phyloP scores from a whole-genome alignment of 1,140 invertebrate genomes.

The Drosophila kepulauana region DNA sequence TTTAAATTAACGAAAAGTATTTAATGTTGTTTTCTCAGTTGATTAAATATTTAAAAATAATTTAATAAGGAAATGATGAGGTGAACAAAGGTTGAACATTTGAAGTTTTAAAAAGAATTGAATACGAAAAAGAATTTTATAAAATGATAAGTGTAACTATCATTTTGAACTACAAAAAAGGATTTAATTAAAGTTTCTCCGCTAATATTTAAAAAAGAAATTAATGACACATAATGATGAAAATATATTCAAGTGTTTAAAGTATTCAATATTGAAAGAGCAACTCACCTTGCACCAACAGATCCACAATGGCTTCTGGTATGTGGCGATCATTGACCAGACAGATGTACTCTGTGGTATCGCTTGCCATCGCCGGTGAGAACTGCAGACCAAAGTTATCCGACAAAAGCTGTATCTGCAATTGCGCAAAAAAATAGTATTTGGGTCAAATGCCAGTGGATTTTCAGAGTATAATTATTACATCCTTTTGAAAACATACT shows the following conservation, averaged over 20 bases:
- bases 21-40: neutral
- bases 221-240: no score
- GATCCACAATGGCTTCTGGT: slow-evolving; percentile 88
- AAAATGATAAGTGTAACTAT: no score
- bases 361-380: slow-evolving; percentile 87
- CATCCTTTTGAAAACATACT: neutral
- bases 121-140: no score
- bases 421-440: slow-evolving; percentile 26
- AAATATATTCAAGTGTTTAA: neutral
- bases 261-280: no score
- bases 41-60: neutral
- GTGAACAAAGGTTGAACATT: no score
- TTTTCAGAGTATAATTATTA: slow-evolving; percentile 30
- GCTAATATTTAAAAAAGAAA: no score
- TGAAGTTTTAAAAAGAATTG: no score
- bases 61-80: no score
- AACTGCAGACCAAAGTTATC: slow-evolving; percentile 89
- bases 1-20: neutral
- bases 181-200: no score
- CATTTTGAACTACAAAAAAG: no score
- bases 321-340: slow-evolving; percentile 89
- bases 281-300: slow-evolving; percentile 88
- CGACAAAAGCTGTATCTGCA: slow-evolving; percentile 86
- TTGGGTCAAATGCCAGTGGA: slow-evolving; percentile 8
- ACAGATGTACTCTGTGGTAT: slow-evolving; percentile 89